Evolutionary conservation across 2,113 vertebrate species (phyloP), one percentile per base, ranked within the genome.

Genomic region (Aythya baeri): DNA sequence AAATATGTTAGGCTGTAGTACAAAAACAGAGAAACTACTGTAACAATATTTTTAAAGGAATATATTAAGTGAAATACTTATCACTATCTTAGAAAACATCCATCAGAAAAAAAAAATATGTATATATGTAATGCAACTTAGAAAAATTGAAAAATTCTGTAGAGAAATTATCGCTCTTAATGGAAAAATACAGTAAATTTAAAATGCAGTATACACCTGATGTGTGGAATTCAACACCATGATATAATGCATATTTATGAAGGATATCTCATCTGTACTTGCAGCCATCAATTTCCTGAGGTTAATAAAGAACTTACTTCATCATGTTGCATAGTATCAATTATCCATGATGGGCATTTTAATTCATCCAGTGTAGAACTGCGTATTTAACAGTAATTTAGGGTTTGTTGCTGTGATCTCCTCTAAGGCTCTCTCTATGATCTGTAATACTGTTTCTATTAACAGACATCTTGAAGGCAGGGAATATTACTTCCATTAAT

Each of bases 191-290:
- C 5, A 83, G 8, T 67, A 67, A 80, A 90, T 55, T 49, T 87
- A 38, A 84, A 68, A 86, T 78, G 80, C 54, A 78, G 25, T 41
- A 36, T 86, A 86, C 17, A 85, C 86, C 92, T 94, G 77, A 88
- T 82, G 73, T 50, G 58, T 79, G 81, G 83, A 96, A 96, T 93
- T 91, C 70, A 95, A 82, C 71, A 88, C 83, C 70, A 73, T 77
- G 43, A 29, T 93, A 72, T 97, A 95, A 86, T 96, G 82, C 89
- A 95, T 97, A 94, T 93, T 93, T 96, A 92, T 96, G 94, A 96
- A 89, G 90, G 66, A 86, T 94, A 86, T 86, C 83, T 83, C 31
- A 17, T 67, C 66, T 57, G 83, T 94, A 61, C 79, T 95, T 95
- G 83, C 77, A 91, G 54, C 86, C 83, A 75, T 92, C 80, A 68